A percentile compares a stretch with the other conserved stretches of the same genome.
These are phyloP conservation scores for Chaetogeoica ovagalla DNA, from an alignment of 2,888 invertebrate species.

Conservation along the genomic window DNA sequence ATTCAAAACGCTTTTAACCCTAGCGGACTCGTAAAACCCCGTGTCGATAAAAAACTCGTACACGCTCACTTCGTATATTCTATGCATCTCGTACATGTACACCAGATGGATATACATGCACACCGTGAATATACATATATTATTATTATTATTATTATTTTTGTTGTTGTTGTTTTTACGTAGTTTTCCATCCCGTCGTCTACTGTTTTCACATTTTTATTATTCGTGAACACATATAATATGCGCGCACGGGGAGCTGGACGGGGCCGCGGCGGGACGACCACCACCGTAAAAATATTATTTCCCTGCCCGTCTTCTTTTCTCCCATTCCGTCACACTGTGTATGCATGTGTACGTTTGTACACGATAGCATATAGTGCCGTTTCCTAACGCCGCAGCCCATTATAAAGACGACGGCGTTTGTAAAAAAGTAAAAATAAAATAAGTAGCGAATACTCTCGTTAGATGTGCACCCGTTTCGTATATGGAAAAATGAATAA, in stretches of 20 bases:
- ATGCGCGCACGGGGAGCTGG: too few species aligned
- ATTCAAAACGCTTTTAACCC: constrained; percentile 47
- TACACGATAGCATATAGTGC: neutral
- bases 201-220: constrained; percentile 34
- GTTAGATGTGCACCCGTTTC: too few species aligned
- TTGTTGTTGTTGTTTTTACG: constrained; percentile 41
- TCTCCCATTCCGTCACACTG: neutral
- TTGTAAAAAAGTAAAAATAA: constrained; percentile 11
- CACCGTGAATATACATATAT: neutral
- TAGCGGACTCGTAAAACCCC: constrained; percentile 46
- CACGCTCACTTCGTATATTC: neutral
- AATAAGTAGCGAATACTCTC: too few species aligned
- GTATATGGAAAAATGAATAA: too few species aligned
- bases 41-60: constrained; percentile 32
- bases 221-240: neutral
- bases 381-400: neutral
- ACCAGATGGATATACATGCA: neutral
- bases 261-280: neutral
- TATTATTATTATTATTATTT: constrained; percentile 36
- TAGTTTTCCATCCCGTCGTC: constrained; percentile 1
- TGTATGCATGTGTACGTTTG: too few species aligned
- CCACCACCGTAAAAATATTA: constrained; percentile 35
- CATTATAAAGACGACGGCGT: neutral
- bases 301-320: neutral
- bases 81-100: neutral